phyloP scores from a whole-genome alignment of 1,140 invertebrate species.

The Leptinotarsa defecta region DNA sequence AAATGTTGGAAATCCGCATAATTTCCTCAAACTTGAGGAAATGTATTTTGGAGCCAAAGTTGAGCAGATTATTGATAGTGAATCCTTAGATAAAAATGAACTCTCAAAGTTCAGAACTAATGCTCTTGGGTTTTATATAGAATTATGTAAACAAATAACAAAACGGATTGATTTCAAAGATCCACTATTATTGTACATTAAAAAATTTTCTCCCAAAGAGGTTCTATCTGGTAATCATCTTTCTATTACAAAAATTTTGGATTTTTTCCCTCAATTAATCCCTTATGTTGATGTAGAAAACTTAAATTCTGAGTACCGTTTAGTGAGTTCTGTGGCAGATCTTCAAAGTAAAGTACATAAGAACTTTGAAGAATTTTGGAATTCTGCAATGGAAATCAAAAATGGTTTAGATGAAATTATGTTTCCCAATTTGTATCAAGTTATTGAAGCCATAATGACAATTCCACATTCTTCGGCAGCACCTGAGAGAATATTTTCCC shows the following conservation, averaged over 20 bases:
- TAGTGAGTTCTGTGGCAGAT: slow-evolving; percentile 3
- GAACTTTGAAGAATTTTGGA: slow-evolving; percentile 14
- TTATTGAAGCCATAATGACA: slow-evolving; percentile 7
- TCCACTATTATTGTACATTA: not conserved
- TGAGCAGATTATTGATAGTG: slow-evolving; percentile 3
- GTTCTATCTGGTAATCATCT: not conserved
- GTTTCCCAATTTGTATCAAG: slow-evolving; percentile 13
- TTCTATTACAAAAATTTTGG: slow-evolving; percentile 10
- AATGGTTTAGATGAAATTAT: slow-evolving; percentile 4
- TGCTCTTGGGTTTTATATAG: not conserved
- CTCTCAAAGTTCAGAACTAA: not conserved
- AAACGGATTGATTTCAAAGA: slow-evolving; percentile 5
- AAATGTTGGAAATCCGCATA: not conserved
- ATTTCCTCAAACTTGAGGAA: slow-evolving; percentile 7
- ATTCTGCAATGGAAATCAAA: slow-evolving; percentile 12
- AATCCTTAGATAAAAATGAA: not conserved
- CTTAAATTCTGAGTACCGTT: not conserved
- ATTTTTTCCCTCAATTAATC: slow-evolving; percentile 4
- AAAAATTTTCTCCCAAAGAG: slow-evolving; percentile 10
- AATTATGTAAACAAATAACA: slow-evolving; percentile 15
- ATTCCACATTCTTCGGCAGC: slow-evolving; percentile 24
- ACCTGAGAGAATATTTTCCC: slow-evolving; percentile 21
- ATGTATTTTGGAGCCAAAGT: not conserved
- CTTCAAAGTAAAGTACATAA: not conserved
- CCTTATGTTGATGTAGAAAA: slow-evolving; percentile 10